Base-by-base conservation (phyloP, 2,797 vertebrate species). In the Fundulus diaphanus region DNA sequence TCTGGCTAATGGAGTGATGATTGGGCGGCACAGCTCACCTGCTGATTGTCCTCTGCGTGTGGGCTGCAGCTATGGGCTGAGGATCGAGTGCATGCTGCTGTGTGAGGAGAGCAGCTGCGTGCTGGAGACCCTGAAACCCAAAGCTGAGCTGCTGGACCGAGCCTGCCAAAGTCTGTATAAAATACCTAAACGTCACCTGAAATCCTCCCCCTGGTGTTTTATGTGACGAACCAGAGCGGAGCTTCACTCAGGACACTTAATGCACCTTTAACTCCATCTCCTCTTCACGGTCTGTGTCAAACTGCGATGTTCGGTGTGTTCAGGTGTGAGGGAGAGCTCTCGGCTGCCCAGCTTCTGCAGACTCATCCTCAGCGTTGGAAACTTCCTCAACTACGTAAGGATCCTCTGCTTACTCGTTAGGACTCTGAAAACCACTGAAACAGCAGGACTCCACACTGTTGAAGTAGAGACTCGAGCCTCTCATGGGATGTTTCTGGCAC, bases 351-450 rank as follows among this genome's bases (percentile, higher is more conserved):
- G 94, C 49, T 98, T 97, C 88, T 98, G 97, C 90, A 96, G 95
- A 72, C 91, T 97, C 79, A 96, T 97, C 86, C 94, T 98, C 78
- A 95, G 94, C 77, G 96, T 98, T 16, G 96, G 97, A 81, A 98
- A 98, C 90, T 98, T 97, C 57, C 94, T 98, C 54, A 98, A 98
- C 90, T 97, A 97, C 0, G 97, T 98, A 91, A 94, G 96, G 67
- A 42, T 27, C 59, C 63, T 46, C 35, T 12, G 18, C 20, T 61
- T 24, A 8, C 3, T 70, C 2, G 0, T 31, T 33, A 20, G 11
- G 7, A 29, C 5, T 29, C 1, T 2, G 22, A 7, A 20, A 5
- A 40, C 27, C 33, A 7, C 68, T 52, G 3, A 57, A 22, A 5
- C 9, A 3, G 7, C 37, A 13, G 7, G 3, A 5, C 18, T 20